These are phyloP conservation scores for Myotis daubentonii DNA, from an alignment of 2,797 vertebrate genomes.

Conservation along the genomic window DNA sequence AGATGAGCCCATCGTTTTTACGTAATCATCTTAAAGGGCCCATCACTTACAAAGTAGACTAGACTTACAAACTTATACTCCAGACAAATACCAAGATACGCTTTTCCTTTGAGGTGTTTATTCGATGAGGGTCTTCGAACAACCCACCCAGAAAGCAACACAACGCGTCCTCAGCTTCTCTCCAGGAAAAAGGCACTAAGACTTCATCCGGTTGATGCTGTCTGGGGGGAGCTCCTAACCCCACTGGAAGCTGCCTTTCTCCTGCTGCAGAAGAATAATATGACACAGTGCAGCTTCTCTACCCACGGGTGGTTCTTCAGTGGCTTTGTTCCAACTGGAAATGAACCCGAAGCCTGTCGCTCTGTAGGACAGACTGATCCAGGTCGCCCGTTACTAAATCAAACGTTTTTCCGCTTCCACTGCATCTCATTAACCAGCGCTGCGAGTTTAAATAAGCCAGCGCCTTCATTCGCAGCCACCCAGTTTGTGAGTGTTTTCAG, in stretches of 20 bases:
- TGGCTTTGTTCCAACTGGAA: conserved; percentile 57
- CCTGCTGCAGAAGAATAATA: conserved; percentile 43
- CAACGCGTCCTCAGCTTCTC: conserved; percentile 2
- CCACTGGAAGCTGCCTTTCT: not conserved
- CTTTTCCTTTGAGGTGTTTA: not conserved
- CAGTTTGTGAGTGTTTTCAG: conserved; percentile 75
- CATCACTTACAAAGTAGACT: not conserved
- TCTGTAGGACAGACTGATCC: conserved; percentile 66
- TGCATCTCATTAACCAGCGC: conserved; percentile 68
- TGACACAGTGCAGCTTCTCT: conserved; percentile 12
- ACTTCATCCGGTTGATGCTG: not conserved
- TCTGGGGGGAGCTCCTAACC: not conserved
- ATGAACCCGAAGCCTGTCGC: not conserved
- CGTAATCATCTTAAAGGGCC: not conserved
- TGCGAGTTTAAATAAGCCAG: conserved; percentile 72
- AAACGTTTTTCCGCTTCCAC: conserved; percentile 67
- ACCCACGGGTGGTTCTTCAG: not conserved
- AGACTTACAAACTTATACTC: not conserved
- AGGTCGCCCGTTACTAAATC: conserved; percentile 72
- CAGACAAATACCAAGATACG: not conserved
- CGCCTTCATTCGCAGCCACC: conserved; percentile 64
- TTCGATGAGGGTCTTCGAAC: not conserved
- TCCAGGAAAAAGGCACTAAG: not conserved
- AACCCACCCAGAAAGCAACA: conserved; percentile 36
- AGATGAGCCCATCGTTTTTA: not conserved